Base-by-base conservation (phyloP, 53 echinoderm and acorn worm species). In the Temnopleurus reevesii region DNA sequence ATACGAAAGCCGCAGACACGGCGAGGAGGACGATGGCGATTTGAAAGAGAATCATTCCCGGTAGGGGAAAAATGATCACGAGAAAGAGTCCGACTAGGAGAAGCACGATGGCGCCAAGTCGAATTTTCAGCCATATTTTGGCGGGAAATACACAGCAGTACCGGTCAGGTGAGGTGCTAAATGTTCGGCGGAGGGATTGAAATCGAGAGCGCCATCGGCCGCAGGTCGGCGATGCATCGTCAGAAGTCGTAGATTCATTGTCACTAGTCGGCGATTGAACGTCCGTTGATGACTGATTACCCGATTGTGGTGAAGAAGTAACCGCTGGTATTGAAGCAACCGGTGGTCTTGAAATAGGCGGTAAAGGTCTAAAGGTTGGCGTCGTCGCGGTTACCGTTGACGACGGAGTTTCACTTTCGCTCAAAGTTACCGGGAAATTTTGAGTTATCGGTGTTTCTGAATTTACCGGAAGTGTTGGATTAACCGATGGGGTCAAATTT, bases 41-140 rank as follows among this genome's bases (percentile, higher is more conserved):
- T 59, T 59, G 35, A 29, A 85, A 85, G 59, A 85, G 44, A 12
- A 85, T 12, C 60, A 47, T 85, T 21, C 58, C 85, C 2, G 85
- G 85, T 9, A 85, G 60, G 45, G 85, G 85, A 18, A 85, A 85
- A 44, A 85, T 85, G 85, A 85, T 85, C 41, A 85, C 41, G 60
- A 85, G 85, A 45, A 85, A 85, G 26, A 85, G 45, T 24, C 85
- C 85, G 8, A 60, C 59, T 12, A 85, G 60, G 1, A 85, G 43
- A 46, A 36, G n/a, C 9, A 59, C 27, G 46, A 85, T 47, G 0
- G 85, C 60, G 28, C 25, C 3, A 12, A 85, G 59, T 4, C 85
- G 85, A 13, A 85, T 23, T 45, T 85, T 85, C 13, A 85, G 85
- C 85, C 85, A 85, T 5, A 59, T 18, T 23, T 85, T 85, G 85